These are phyloP conservation scores for Emesis castigata DNA, from an alignment of 2,888 invertebrate species.

Conservation along the genomic window DNA sequence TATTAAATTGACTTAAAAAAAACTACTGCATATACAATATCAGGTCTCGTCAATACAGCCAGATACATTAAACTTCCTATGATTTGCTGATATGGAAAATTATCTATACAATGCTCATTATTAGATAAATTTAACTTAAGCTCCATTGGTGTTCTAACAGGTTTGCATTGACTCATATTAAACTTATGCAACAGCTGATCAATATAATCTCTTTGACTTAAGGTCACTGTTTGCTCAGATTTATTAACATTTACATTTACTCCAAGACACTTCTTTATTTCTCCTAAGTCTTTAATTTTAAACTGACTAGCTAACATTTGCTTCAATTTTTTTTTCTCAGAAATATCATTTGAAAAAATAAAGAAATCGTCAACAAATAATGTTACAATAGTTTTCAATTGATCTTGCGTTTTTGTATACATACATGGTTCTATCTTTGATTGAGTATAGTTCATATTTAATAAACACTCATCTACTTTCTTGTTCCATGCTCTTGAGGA, in stretches of 20 bases:
- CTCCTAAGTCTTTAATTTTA: not conserved
- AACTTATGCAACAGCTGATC: slow-evolving; percentile 27
- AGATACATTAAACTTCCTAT: slow-evolving; percentile 33
- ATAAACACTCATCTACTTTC: not conserved
- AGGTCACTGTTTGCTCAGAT: not conserved
- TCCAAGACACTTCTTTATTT: not conserved
- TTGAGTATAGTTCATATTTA: not conserved
- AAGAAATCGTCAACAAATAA: not conserved
- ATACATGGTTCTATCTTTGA: not conserved
- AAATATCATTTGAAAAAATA: not conserved
- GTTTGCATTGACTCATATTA: slow-evolving; percentile 38
- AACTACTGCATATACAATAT: not conserved
- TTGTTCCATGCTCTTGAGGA: not conserved
- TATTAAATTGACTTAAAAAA: not conserved
- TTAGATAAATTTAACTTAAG: slow-evolving; percentile 1
- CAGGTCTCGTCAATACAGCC: not conserved
- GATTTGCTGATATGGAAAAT: slow-evolving; percentile 47
- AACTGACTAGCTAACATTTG: not conserved
- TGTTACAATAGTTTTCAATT: not conserved
- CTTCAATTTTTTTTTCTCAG: not conserved
- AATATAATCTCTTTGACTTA: slow-evolving; percentile 35
- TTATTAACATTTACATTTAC: not conserved
- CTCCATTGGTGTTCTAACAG: slow-evolving; percentile 36
- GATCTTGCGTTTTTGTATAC: not conserved
- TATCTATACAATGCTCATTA: not conserved